Conservation (phyloP, 2,797 vertebrate genomes). For the Leontocebus nigricollis region DNA sequence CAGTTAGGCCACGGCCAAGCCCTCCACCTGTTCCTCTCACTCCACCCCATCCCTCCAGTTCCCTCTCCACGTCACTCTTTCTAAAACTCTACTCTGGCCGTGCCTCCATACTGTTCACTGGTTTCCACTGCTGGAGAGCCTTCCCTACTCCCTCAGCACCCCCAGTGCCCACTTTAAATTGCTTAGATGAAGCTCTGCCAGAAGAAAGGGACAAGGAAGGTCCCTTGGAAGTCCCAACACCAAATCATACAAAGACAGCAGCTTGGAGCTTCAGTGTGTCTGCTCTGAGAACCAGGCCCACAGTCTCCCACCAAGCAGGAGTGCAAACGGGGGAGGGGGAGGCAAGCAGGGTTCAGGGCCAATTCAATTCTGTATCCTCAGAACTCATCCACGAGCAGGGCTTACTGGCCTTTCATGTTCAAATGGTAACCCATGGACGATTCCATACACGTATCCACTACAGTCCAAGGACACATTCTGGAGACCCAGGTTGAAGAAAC, state of each 20-base stretch:
- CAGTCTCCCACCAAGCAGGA: background rate
- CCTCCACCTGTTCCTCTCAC: background rate
- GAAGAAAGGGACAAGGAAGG: background rate
- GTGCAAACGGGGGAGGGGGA: accelerated
- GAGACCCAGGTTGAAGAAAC: background rate
- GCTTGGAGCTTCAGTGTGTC: background rate
- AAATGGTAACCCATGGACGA: background rate
- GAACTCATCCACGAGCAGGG: background rate
- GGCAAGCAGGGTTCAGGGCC: background rate
- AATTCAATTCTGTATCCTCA: background rate
- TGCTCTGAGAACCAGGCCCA: no score
- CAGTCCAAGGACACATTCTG: background rate
- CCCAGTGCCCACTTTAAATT: no score
- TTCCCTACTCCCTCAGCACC: background rate
- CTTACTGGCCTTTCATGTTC: background rate
- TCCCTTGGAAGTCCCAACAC: background rate
- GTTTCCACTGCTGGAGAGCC: background rate
- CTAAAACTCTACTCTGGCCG: background rate
- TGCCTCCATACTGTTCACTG: no score
- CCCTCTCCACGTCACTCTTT: background rate
- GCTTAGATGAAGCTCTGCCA: background rate
- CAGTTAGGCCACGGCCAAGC: background rate
- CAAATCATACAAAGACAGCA: background rate
- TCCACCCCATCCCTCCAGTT: background rate
- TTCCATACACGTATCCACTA: no score